These are phyloP conservation scores for Drosophila sturtevanti DNA, from an alignment of 1,140 invertebrate genomes.

Conservation along the genomic window DNA sequence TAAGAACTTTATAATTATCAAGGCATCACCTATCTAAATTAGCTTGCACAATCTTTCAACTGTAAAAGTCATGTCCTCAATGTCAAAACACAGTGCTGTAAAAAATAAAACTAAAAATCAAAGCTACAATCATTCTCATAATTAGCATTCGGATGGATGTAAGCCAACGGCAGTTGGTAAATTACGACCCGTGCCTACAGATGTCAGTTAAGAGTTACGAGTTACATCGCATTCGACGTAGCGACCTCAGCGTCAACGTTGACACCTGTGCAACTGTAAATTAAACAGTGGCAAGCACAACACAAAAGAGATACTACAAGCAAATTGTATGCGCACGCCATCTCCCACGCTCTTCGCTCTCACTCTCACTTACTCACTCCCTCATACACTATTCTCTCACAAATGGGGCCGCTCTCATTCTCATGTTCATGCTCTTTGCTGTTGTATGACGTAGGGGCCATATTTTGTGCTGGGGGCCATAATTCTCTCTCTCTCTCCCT, in stretches of 20 bases:
- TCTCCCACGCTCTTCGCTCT: slow-evolving; percentile 26
- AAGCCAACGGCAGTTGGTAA: slow-evolving; percentile 24
- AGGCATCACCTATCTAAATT: too few relatives aligned
- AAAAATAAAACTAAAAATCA: background rate
- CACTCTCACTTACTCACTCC: slow-evolving; percentile 10
- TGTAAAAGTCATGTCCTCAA: slow-evolving; percentile 15
- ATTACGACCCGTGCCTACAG: slow-evolving; percentile 39
- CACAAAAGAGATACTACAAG: slow-evolving; percentile 11
- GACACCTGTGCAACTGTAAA: slow-evolving; percentile 44
- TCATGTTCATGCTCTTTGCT: slow-evolving; percentile 6
- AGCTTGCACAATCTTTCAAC: too few relatives aligned
- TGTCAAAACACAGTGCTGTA: background rate
- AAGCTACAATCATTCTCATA: slow-evolving; percentile 2
- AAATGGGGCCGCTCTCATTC: slow-evolving; percentile 12
- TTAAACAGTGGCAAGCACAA: slow-evolving; percentile 14
- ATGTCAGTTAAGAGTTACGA: slow-evolving; percentile 48
- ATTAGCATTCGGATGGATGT: slow-evolving; percentile 12
- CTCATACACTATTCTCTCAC: slow-evolving; percentile 10
- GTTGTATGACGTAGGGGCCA: slow-evolving; percentile 53
- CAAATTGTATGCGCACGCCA: slow-evolving; percentile 22
- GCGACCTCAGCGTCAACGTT: slow-evolving; percentile 5
- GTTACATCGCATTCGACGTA: slow-evolving; percentile 23
- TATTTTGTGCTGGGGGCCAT: slow-evolving; percentile 10
- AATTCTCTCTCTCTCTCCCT: slow-evolving; percentile 7
- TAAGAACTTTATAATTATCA: too few relatives aligned